phyloP scores from a whole-genome alignment of 1,140 invertebrate species.

The Bombus huntii region DNA sequence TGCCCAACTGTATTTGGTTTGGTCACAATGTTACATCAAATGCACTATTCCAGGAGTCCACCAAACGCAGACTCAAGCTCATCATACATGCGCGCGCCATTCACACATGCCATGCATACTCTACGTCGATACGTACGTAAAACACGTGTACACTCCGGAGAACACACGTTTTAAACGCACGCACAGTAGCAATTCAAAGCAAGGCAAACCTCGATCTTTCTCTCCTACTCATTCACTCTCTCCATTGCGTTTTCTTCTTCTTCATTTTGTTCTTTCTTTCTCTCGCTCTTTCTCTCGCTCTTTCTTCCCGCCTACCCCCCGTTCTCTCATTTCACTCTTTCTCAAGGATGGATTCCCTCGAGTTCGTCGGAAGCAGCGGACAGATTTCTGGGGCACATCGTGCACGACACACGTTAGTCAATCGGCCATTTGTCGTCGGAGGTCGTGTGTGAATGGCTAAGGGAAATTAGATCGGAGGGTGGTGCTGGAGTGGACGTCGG shows the following conservation, averaged over 20 bases:
- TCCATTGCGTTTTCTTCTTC: slow-evolving; percentile 7
- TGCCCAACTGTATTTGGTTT: slow-evolving; percentile 69
- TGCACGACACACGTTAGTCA: slow-evolving; percentile 58
- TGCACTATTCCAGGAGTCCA: slow-evolving; percentile 61
- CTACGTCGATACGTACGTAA: slow-evolving; percentile 7
- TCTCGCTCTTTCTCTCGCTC: slow-evolving; percentile 18
- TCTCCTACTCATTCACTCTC: slow-evolving; percentile 31
- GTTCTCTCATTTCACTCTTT: slow-evolving; percentile 48
- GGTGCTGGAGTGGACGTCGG: slow-evolving; percentile 64
- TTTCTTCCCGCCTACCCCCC: slow-evolving; percentile 35
- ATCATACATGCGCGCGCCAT: slow-evolving; percentile 9
- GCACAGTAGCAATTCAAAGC: slow-evolving; percentile 2
- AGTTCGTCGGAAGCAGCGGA: slow-evolving; percentile 77
- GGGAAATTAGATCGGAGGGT: slow-evolving; percentile 71
- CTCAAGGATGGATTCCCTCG: slow-evolving; percentile 65
- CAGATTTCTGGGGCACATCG: slow-evolving; percentile 71
- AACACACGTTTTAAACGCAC: slow-evolving; percentile 7
- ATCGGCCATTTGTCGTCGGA: slow-evolving; percentile 66
- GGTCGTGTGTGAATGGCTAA: slow-evolving; percentile 70
- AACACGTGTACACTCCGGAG: slow-evolving; percentile 15
- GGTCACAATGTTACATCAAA: slow-evolving; percentile 63
- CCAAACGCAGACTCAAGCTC: slow-evolving; percentile 58
- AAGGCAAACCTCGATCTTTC: slow-evolving; percentile 28
- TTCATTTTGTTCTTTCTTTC: not conserved
- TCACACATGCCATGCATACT: slow-evolving; percentile 12